Evolutionary conservation across 2,113 vertebrate genomes (phyloP), one percentile per base, ranked within the genome.

Genomic region (Coregonus clupeaformis): DNA sequence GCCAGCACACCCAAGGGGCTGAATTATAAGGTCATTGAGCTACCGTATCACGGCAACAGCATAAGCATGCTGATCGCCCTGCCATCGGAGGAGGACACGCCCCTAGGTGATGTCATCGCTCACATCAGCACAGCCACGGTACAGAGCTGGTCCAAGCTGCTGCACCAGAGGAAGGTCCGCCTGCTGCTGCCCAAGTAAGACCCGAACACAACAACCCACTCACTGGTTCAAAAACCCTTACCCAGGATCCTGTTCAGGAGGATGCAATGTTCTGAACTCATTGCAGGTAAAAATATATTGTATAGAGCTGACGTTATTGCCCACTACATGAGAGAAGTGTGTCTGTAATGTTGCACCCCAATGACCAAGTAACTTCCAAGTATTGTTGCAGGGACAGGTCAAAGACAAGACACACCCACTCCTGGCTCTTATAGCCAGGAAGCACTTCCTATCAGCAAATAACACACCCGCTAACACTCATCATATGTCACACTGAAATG

Each of bases 51-150:
- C 0, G 96, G 97, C 0, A 94, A 95, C 63, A 94, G 91, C 77
- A 89, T 97, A 82, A 98, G 94, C 90, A 99, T 99, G 97, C 75
- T 98, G 85, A 94, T 99, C 0, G 95, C 92, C 0, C 74, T 98
- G 84, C 97, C 97, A 0, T 89, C 81, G 0, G 95, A 98, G 64
- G 95, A 90, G 78, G 90, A 92, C 71, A 94, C 91, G 0, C 88
- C 95, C 0, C 91, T 99, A 30, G 94, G 96, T 1, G 88, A 86
- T 0, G 89, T 99, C 71, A 91, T 95, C 77, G 95, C 97, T 0
- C 94, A 98, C 89, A 95, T 99, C 89, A 97, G 92, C 92, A 95
- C 95, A 1, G 93, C 94, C 87, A 95, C 96, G 1, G 91, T 98
- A 74, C 94, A 95, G 74, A 95, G 92, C 82, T 98, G 97, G 97